A percentile compares a stretch with the other conserved stretches of the same genome.
Conservation (phyloP, 2,113 vertebrate species). For the Lipophrys pholis region DNA sequence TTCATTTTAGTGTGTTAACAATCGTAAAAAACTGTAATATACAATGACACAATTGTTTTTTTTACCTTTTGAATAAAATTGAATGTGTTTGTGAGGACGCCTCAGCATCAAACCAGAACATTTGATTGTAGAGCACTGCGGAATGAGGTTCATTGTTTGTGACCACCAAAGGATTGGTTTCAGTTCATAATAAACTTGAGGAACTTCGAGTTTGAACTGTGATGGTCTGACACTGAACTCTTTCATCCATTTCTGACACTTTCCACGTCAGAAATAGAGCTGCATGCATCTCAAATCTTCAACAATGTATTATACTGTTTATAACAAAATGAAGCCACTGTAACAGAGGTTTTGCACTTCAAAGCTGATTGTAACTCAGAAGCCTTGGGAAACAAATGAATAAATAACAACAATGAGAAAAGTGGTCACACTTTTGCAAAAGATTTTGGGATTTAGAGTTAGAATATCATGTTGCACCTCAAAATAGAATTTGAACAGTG, state of each 20-base stretch:
- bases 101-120: conserved; percentile 4
- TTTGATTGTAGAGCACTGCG: conserved; percentile 18
- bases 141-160: conserved; percentile 22
- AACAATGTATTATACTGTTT: no score
- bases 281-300: no score
- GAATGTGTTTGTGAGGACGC: conserved; percentile 12
- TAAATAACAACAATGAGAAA: conserved; percentile 40
- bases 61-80: no score
- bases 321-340: background rate
- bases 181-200: conserved; percentile 14
- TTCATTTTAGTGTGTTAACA: no score
- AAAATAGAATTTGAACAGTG: background rate
- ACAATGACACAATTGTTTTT: no score
- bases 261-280: no score
- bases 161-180: conserved; percentile 15
- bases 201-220: background rate
- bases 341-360: conserved; percentile 63
- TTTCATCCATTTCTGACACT: no score
- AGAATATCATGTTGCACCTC: conserved; percentile 1
- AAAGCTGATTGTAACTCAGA: conserved; percentile 57
- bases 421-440: conserved; percentile 41
- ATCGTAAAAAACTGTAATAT: no score
- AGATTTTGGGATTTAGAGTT: conserved; percentile 10
- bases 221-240: background rate
- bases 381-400: conserved; percentile 12